Base-by-base conservation (phyloP, 2,797 vertebrate species). In the Psittacula echo region DNA sequence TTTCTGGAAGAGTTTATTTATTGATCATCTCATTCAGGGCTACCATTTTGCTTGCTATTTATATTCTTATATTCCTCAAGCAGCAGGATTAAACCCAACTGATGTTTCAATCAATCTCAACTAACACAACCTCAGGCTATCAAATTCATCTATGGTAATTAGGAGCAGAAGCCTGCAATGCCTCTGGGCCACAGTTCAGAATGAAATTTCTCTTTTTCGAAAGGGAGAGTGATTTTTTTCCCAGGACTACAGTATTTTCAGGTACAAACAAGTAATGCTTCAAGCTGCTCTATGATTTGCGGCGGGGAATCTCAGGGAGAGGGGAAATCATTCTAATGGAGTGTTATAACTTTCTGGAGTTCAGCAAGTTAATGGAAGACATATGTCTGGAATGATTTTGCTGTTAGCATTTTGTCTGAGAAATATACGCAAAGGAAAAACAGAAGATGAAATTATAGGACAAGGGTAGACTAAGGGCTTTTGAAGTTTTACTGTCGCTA, bases 361-460 rank as follows among this genome's bases (percentile, higher is more conserved):
- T 97, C 93, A 95, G 39, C 74, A 91, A 94, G 72, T 77, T 94
- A 96, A 96, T 95, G 58, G 77, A 73, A 96, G 47, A 90, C 95
- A 96, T 68, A 94, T 93, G 89, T 88, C 64, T 94, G 89, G 77
- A 91, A 78, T 41, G 81, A 91, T 78, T 80, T 85, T 42, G 71
- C 68, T 92, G 78, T 61, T 83, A 64, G 54, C 84, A 91, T 94
- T 93, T 92, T 87, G 34, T 80, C 91, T 93, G 89, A 86, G 84
- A 94, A 94, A 90, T 83, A 90, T 2, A 71, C 87, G 77, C 72
- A 75, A 70, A 96, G 84, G 91, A 73, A 93, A 96, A 93, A 26
- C 56, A 88, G 94, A 83, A 83, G 74, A 90, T 89, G 64, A 70
- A 82, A 77, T 67, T 75, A 27, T 68, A 56, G 47, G 81, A 68